These are phyloP conservation scores for Acridotheres tristis DNA, from an alignment of 2,797 vertebrate genomes.

Conservation along the genomic window DNA sequence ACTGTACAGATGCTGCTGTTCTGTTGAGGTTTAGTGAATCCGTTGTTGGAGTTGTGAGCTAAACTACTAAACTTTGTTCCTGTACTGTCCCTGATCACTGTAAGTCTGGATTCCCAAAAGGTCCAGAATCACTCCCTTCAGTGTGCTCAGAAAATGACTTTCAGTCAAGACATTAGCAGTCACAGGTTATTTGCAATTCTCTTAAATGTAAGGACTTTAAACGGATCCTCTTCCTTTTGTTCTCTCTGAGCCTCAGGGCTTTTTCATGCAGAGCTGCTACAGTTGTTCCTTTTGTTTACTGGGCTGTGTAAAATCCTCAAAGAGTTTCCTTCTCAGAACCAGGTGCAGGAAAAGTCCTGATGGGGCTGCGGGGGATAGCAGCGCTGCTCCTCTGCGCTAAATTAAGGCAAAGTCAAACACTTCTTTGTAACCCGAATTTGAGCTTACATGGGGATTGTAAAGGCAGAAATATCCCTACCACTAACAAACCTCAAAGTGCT, in stretches of 20 bases:
- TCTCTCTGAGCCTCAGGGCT: conserved; percentile 24
- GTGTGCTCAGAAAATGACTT: conserved; percentile 1
- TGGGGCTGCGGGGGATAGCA: neutral
- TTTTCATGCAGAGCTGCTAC: conserved; percentile 8
- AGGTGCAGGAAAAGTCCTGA: conserved; percentile 11
- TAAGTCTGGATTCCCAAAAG: neutral
- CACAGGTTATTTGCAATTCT: neutral
- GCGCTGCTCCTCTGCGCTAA: neutral
- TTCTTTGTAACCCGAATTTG: neutral
- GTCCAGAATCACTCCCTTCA: neutral
- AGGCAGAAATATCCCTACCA: neutral
- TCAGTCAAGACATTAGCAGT: neutral
- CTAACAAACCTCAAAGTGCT: neutral
- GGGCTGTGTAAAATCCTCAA: conserved; percentile 38
- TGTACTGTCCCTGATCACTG: neutral
- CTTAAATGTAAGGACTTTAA: conserved; percentile 21
- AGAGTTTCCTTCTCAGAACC: conserved; percentile 24
- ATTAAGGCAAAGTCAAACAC: neutral
- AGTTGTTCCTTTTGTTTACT: conserved; percentile 58
- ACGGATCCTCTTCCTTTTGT: conserved; percentile 15
- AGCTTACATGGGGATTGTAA: neutral
- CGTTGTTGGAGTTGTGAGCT: neutral
- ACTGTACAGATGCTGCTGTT: neutral
- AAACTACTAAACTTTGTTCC: neutral
- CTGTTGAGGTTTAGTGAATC: neutral